Conservation (phyloP, 2,113 vertebrate species). For the Tyrannus savana region DNA sequence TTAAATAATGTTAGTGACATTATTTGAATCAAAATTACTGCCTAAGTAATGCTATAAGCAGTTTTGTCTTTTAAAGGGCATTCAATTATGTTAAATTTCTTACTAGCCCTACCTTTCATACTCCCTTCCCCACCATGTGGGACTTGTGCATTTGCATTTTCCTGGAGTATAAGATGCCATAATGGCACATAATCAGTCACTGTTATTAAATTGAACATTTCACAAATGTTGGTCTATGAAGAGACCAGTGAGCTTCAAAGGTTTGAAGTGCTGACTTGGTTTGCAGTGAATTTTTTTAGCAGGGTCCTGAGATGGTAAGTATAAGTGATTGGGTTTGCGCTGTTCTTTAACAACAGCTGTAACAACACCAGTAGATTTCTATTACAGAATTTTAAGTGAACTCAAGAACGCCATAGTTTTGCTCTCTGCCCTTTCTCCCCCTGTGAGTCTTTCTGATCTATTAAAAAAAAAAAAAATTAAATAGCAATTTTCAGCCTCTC, state of each 20-base stretch:
- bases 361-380: background rate
- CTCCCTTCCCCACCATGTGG: background rate
- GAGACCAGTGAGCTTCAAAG: background rate
- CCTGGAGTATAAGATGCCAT: background rate
- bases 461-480: background rate
- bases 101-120: background rate
- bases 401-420: background rate
- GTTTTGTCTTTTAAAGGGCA: slow-evolving; percentile 39
- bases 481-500: background rate
- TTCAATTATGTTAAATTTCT: slow-evolving; percentile 10
- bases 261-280: background rate
- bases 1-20: slow-evolving; percentile 66
- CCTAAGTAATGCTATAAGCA: slow-evolving; percentile 27
- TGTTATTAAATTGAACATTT: background rate
- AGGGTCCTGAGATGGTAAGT: background rate
- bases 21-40: slow-evolving; percentile 61
- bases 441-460: background rate
- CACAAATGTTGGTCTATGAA: background rate
- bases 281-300: background rate
- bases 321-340: background rate
- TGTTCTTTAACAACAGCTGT: background rate
- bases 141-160: background rate
- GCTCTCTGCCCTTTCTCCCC: background rate
- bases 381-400: background rate
- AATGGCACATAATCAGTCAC: background rate